Conservation (phyloP, 2,113 vertebrate genomes). For the Entomyzon cyanotis region DNA sequence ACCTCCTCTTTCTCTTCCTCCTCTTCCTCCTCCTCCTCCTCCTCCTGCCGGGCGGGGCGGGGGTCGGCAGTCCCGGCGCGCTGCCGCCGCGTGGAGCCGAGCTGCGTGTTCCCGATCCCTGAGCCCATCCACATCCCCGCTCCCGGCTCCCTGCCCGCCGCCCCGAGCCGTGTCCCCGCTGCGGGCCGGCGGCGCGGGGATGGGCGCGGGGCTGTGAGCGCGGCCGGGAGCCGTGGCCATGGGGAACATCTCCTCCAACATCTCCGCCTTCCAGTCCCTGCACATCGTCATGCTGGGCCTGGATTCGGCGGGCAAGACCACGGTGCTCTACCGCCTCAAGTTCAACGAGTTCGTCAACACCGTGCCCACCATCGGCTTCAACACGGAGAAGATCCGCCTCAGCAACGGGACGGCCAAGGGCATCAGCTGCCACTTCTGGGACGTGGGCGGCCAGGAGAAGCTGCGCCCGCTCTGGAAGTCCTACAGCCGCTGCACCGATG, state of each 20-base stretch:
- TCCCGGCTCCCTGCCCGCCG: too few relatives aligned
- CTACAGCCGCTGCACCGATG: conserved; percentile 96
- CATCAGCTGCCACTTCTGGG: conserved; percentile 98
- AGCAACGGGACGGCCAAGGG: conserved; percentile 93
- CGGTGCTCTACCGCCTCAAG: conserved; percentile 92
- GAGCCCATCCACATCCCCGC: too few relatives aligned
- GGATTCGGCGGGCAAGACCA: conserved; percentile 97
- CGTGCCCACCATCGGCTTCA: conserved; percentile 96
- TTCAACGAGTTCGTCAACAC: conserved; percentile 99
- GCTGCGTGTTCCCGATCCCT: too few relatives aligned
- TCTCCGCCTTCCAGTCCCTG: conserved; percentile 94
- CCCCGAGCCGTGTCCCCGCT: too few relatives aligned
- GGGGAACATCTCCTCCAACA: conserved; percentile 96
- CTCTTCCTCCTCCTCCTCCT: too few relatives aligned
- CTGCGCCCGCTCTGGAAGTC: conserved; percentile 96
- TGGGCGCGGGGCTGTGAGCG: conserved; percentile 30
- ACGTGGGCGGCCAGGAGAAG: conserved; percentile 97
- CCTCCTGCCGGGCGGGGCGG: too few relatives aligned
- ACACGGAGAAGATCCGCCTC: conserved; percentile 92
- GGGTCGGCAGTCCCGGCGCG: too few relatives aligned
- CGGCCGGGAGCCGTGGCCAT: conserved; percentile 64
- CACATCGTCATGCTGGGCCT: conserved; percentile 97
- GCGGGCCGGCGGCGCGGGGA: conserved; percentile 32
- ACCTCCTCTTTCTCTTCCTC: too few relatives aligned
- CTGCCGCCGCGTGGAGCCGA: too few relatives aligned